A percentile compares a stretch with the other conserved stretches of the same genome.
Evolutionary conservation across 92 coral and sea anemone species (phyloP).

Genomic region (Epizoanthus ramosus): DNA sequence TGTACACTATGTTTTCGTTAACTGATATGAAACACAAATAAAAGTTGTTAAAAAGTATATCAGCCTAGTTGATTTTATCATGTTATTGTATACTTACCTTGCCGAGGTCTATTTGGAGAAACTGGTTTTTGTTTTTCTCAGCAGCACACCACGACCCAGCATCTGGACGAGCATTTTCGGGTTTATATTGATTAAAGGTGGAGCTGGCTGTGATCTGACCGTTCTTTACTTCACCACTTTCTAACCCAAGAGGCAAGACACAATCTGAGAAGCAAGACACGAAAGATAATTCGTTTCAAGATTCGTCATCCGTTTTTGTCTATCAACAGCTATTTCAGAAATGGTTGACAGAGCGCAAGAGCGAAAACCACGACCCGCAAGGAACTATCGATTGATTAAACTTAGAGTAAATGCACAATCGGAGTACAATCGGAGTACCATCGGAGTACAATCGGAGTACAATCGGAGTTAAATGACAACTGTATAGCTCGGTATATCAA

Average conservation of each 20-base stretch:
- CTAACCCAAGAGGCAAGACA: neutral
- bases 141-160: slow-evolving; percentile 8
- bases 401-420: no score
- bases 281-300: no score
- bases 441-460: no score
- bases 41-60: neutral
- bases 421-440: no score
- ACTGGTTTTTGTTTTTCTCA: neutral
- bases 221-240: neutral
- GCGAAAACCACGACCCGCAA: neutral
- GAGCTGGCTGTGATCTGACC: slow-evolving; percentile 1
- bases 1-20: no score
- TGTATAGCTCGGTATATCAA: no score
- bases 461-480: no score
- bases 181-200: neutral
- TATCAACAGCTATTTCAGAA: neutral
- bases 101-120: slow-evolving; percentile 15
- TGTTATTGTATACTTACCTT: neutral
- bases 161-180: neutral
- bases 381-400: no score
- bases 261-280: neutral
- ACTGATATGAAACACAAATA: neutral
- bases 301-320: no score
- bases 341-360: no score
- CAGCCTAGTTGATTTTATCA: neutral